These are phyloP conservation scores for Desmodus rotundus DNA, from an alignment of 2,113 vertebrate genomes.

Conservation along the genomic window DNA sequence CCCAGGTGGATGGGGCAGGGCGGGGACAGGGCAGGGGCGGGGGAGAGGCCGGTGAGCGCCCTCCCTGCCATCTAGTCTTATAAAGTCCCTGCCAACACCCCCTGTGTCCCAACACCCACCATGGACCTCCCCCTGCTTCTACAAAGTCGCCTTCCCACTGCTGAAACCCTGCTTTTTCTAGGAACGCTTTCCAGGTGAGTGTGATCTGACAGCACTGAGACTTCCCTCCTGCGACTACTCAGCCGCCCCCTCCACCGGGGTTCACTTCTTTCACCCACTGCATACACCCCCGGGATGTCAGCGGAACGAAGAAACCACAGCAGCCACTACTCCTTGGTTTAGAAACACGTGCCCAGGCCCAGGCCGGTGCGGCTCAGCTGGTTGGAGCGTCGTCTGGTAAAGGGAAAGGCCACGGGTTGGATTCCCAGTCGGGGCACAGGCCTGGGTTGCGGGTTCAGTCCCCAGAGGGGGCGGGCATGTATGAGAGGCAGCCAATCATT, in stretches of 20 bases:
- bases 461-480: too few species aligned
- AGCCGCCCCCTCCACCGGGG: background rate
- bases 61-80: background rate
- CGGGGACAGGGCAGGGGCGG: background rate
- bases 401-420: too few species aligned
- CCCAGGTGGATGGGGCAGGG: background rate
- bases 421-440: too few species aligned
- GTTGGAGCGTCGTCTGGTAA: too few species aligned
- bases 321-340: background rate
- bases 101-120: background rate
- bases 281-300: background rate
- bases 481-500: too few species aligned
- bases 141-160: background rate
- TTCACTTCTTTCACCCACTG: background rate
- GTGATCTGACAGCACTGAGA: background rate
- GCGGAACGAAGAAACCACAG: background rate
- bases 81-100: background rate
- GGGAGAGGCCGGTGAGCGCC: background rate
- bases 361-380: too few species aligned
- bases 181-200: background rate
- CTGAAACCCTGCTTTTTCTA: background rate
- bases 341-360: background rate
- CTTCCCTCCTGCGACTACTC: background rate
- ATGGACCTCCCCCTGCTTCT: background rate
- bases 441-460: too few species aligned